phyloP scores from a whole-genome alignment of 1,140 invertebrate species.

The Chironomus striatipennis region DNA sequence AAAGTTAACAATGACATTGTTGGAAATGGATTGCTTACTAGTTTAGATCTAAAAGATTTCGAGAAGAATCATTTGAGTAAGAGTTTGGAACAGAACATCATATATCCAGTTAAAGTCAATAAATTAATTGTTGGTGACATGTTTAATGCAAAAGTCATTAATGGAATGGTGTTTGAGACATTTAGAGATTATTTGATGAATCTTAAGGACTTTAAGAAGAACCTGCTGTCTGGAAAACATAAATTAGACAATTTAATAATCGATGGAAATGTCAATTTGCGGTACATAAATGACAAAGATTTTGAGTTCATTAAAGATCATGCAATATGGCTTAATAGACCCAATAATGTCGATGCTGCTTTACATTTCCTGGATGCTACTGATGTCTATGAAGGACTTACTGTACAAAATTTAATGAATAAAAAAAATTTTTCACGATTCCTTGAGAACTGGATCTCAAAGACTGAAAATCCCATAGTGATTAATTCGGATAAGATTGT shows the following conservation, averaged over 20 bases:
- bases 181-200: constrained; percentile 25
- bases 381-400: background rate
- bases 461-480: background rate
- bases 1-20: constrained; percentile 30
- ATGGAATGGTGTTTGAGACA: constrained; percentile 17
- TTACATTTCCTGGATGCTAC: constrained; percentile 28
- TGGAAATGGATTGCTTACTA: constrained; percentile 28
- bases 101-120: constrained; percentile 27
- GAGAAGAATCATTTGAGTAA: constrained; percentile 31
- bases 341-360: constrained; percentile 31
- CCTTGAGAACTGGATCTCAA: background rate
- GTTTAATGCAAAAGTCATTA: constrained; percentile 25
- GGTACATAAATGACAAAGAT: constrained; percentile 28
- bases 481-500: background rate
- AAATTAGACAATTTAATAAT: constrained; percentile 25
- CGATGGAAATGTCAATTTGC: constrained; percentile 27
- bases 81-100: constrained; percentile 32
- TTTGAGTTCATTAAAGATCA: constrained; percentile 32
- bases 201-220: background rate
- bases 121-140: constrained; percentile 25
- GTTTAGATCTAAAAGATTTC: constrained; percentile 32
- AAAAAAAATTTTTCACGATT: background rate
- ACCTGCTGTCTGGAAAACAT: background rate
- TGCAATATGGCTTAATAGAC: constrained; percentile 35
- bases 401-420: background rate